phyloP scores from a whole-genome alignment of 92 coral and sea anemone genomes.

The Pocillopora meandrina region DNA sequence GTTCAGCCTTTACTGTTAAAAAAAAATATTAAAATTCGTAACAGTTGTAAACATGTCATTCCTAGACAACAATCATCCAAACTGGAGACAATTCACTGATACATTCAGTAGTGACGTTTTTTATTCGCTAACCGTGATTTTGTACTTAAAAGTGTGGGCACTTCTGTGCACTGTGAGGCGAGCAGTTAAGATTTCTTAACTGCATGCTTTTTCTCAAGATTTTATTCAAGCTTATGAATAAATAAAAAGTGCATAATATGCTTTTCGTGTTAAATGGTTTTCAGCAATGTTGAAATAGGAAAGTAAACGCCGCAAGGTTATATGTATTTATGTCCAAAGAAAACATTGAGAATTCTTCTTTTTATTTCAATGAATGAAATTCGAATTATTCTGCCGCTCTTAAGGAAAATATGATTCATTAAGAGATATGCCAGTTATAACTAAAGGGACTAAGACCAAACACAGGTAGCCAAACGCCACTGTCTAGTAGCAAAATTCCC shows the following conservation, averaged over 20 bases:
- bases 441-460: neutral
- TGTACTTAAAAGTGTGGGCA: neutral
- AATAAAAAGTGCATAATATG: neutral
- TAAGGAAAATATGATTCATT: neutral
- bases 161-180: neutral
- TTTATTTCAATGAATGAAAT: neutral
- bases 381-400: neutral
- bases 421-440: neutral
- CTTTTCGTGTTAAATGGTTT: neutral
- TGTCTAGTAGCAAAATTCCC: neutral
- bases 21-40: too few relatives aligned
- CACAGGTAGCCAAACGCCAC: neutral
- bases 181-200: neutral
- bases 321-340: neutral
- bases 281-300: slow-evolving; percentile 19
- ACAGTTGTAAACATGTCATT: too few relatives aligned
- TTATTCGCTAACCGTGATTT: neutral
- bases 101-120: too few relatives aligned
- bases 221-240: neutral
- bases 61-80: too few relatives aligned
- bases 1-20: too few relatives aligned
- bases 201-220: neutral
- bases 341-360: neutral
- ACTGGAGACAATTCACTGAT: too few relatives aligned
- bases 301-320: neutral